Conservation (phyloP, 2,888 invertebrate species). For the Himalopsyche anomala region DNA sequence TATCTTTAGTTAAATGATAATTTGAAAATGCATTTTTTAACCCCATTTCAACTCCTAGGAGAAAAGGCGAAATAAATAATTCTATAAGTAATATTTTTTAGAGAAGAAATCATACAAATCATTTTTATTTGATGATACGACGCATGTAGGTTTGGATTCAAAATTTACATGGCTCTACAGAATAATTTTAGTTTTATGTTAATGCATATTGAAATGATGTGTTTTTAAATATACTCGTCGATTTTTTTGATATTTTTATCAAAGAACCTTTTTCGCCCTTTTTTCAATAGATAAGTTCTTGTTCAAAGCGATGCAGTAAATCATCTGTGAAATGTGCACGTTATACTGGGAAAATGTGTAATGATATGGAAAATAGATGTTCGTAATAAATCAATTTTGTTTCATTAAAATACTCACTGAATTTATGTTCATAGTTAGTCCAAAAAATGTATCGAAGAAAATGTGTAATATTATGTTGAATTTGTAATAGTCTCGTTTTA, state of each 20-base stretch:
- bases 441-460: too few species aligned
- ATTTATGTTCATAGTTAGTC: background rate
- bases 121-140: too few species aligned
- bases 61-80: too few species aligned
- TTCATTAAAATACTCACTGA: constrained; percentile 6
- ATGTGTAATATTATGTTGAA: too few species aligned
- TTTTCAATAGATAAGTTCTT: constrained; percentile 23
- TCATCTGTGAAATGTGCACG: constrained; percentile 28
- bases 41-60: too few species aligned
- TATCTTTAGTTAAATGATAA: too few species aligned
- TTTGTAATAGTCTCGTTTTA: too few species aligned
- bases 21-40: too few species aligned
- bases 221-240: background rate
- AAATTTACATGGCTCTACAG: too few species aligned
- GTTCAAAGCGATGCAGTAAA: constrained; percentile 26
- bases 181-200: background rate
- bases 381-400: constrained; percentile 21
- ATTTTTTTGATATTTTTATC: constrained; percentile 10
- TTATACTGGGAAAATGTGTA: background rate
- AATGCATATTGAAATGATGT: background rate
- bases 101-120: too few species aligned
- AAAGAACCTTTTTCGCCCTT: constrained; percentile 25
- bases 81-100: too few species aligned
- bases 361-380: constrained; percentile 33
- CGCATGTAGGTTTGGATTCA: too few species aligned